Base-by-base conservation (phyloP, 2,888 invertebrate genomes). In the Galeruca laticollis region DNA sequence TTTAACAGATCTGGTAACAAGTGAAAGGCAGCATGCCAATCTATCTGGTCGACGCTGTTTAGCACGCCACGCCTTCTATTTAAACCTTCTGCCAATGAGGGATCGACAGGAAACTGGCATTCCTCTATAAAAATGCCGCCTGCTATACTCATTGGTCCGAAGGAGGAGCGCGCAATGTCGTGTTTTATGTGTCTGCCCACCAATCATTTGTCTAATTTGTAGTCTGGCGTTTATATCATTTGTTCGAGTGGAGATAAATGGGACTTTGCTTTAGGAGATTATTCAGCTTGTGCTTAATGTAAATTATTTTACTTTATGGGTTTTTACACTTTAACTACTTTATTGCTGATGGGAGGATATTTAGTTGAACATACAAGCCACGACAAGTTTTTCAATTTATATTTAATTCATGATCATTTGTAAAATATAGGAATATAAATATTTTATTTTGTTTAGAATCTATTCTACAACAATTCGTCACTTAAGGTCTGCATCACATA, bases 231-330 rank as follows among this genome's bases (percentile, higher is more conserved):
- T 82, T 80, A 81, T 80, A 81, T 82, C 83, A 83, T 84, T 84
- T 84, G 82, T 84, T 84, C 82, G 81, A 71, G 77, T 72, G 80
- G 80, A 83, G 84, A 85, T 84, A 84, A 84, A 85, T 85, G 84
- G 81, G 83, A 83, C 84, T 85, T 84, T 83, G 84, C 84, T 85
- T 85, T 84, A 82, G 80, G 82, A 80, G 79, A 79, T 84, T 84
- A 84, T 84, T 85, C 84, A 84, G 82, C 82, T 83, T 83, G 83
- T 83, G 82, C 82, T 84, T 84, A 84, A 84, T 85, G 83, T 83
- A 83, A 83, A 84, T 84, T 83, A 84, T 84, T 84, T 81, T 81
- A 78, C 76, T 84, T 84, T 84, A 83, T 81, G 81, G 76, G 76
- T 78, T 78, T 80, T 79, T 78, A 75, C 78, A 73, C 75, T 78